phyloP scores from a whole-genome alignment of 2,797 vertebrate genomes.

The Xenops minutus region DNA sequence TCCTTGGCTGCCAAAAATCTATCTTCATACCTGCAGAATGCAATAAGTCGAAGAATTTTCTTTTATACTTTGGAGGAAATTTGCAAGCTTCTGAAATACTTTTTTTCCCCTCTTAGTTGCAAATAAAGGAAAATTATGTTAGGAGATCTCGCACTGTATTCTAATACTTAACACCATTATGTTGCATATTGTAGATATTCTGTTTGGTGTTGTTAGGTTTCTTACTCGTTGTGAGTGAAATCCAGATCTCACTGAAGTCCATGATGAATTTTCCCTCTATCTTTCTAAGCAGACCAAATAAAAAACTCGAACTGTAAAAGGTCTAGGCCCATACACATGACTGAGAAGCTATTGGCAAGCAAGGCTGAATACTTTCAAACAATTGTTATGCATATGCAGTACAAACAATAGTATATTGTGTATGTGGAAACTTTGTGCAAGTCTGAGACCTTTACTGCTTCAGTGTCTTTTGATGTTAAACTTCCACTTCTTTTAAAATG shows the following conservation, averaged over 20 bases:
- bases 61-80: neutral
- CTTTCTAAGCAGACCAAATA: neutral
- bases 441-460: conserved; percentile 1
- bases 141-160: neutral
- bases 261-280: neutral
- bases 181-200: neutral
- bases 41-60: neutral
- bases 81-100: neutral
- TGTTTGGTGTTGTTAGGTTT: neutral
- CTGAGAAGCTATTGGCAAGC: neutral
- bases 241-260: neutral
- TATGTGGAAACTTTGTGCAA: neutral
- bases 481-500: conserved; percentile 24
- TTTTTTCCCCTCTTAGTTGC: neutral
- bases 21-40: neutral
- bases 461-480: conserved; percentile 31
- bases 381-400: conserved; percentile 40
- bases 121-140: neutral
- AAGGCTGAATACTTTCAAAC: conserved; percentile 4
- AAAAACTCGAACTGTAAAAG: neutral
- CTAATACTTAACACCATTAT: neutral
- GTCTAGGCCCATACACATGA: neutral
- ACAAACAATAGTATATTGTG: conserved; percentile 13
- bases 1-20: neutral
- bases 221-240: neutral